Evolutionary conservation across 2,113 vertebrate species (phyloP), one percentile per base, ranked within the genome.

Genomic region (Hipposideros armiger): DNA sequence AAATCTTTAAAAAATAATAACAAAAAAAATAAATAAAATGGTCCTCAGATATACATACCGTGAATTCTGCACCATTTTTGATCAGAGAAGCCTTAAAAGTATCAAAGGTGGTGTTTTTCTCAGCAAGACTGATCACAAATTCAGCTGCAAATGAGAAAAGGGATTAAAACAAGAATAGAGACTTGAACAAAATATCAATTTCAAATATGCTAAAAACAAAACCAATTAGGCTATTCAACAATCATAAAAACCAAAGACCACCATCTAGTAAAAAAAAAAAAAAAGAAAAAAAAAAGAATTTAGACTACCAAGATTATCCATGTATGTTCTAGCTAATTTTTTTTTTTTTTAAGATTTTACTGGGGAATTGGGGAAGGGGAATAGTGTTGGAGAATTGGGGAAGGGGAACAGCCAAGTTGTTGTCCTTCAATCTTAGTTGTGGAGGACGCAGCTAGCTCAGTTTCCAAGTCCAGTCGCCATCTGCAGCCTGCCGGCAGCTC

Each of bases 41-140:
- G 36, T 36, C 0, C n/a, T 28, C 17, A 60, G 4, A 16, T 7
- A 89, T 28, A 97, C 99, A 98, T 98, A 99, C 99, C 2, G 99
- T 99, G 97, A 99, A 99, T 95, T 99, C 99, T 0, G 99, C 99
- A 20, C 99, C 99, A 98, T 99, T 99, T 98, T 99, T 99, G 0
- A 98, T 69, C 36, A 99, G 97, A 28, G 99, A 98, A 10, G 97
- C 93, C 95, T 99, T 99, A 58, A 99, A 99, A 0, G 98, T 98
- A 32, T 99, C 99, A 97, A 99, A 99, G 0, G 98, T 97, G 0
- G 98, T 98, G 32, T 99, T 98, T 88, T 99, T 99, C 93, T 99
- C 99, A 5, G 99, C 99, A 3, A 99, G 99, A 72, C 96, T 99
- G 88, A 99, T 99, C 66, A 99, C 99, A 96, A 99, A 99, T 80